Base-by-base conservation (phyloP, 2,113 vertebrate species). In the Callipepla californica region DNA sequence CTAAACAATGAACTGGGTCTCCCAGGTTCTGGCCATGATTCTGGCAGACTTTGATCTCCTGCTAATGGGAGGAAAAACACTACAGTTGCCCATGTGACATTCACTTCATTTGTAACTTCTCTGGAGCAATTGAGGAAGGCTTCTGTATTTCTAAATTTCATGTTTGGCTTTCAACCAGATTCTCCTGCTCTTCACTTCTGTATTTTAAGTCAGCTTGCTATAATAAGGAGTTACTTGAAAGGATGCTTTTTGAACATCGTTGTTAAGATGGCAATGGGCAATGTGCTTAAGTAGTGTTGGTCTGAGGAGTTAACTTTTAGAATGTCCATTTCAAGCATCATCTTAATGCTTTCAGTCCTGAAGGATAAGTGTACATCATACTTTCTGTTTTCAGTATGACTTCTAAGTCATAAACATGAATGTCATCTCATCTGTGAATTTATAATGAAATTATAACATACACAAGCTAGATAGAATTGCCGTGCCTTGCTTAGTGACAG, bases 251-350 rank as follows among this genome's bases (percentile, higher is more conserved):
- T 68, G 21, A 81, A 5, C 10, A 34, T 42, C 36, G n/a, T 4
- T 57, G 50, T 61, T 82, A 58, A 26, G 34, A 55, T 8, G 77
- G 14, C 20, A 80, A 15, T 45, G 6, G 44, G 20, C 36, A 45
- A 20, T 6, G 4, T 59, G 42, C 8, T 38, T 86, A 38, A 83
- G 20, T 11, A 72, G 9, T 0, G 0, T 32, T 79, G 23, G 7
- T 44, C 1, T 1, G 26, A 74, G 42, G 26, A 75, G 14, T 34
- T 57, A 25, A 7, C 36, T 55, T 63, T 82, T 36, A 85, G 63
- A 88, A 50, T 7, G 18, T 8, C 26, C 67, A 25, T 61, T 68
- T n/a, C 59, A 76, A 53, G 28, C 36, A 83, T 32, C 21, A 40
- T 4, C 9, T 9, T 51, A n/a, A 36, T 36, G 17, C 17, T 47